Conservation (phyloP, 92 coral and sea anemone species). For the Porites rus region DNA sequence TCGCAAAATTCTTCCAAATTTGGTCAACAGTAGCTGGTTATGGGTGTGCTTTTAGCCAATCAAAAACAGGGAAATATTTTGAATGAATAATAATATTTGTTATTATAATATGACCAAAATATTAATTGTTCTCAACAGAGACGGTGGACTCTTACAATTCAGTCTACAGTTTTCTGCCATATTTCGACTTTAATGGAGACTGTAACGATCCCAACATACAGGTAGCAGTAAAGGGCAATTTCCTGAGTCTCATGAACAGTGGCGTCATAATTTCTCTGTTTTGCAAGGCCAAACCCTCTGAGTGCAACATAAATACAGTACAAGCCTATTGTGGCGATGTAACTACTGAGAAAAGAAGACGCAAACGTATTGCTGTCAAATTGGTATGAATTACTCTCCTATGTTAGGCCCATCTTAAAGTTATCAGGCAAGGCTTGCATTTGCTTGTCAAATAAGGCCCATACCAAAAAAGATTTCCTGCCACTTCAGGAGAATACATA, state of each 20-base stretch:
- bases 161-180: background rate
- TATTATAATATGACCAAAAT: no score
- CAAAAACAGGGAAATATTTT: no score
- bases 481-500: no score
- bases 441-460: no score
- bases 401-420: no score
- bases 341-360: conserved; percentile 44
- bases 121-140: background rate
- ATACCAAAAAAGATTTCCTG: no score
- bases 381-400: conserved; percentile 26
- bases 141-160: background rate
- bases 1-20: no score
- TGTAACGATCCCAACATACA: conserved; percentile 72
- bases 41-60: no score
- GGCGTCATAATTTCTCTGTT: conserved; percentile 51
- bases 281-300: conserved; percentile 34
- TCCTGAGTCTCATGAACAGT: conserved; percentile 17
- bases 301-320: conserved; percentile 55
- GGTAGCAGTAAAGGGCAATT: conserved; percentile 36
- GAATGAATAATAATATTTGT: no score
- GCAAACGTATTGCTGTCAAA: conserved; percentile 23
- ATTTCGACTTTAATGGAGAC: conserved; percentile 69
- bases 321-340: conserved; percentile 60
- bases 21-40: no score
- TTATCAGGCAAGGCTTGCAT: no score